Evolutionary conservation across 2,113 vertebrate genomes (phyloP), one percentile per base, ranked within the genome.

Genomic region (Cyprinodon variegatus): DNA sequence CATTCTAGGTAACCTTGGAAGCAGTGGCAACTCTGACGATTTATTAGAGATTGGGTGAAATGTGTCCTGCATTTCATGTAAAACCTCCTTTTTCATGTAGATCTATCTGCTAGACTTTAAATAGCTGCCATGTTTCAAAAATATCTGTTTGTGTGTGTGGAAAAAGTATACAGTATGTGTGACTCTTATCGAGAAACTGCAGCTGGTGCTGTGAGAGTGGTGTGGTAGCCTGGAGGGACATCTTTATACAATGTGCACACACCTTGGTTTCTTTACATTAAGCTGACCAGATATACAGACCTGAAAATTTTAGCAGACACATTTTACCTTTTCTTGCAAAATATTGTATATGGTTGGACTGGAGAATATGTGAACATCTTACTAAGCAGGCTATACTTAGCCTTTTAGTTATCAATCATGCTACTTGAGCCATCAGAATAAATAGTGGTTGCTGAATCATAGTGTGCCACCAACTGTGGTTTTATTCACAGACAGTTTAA

Each of bases 181-280:
- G 57, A 73, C 78, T 86, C 92, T 94, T 94, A 94, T 95, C 93
- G 71, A 86, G 63, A 68, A 62, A 46, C 85, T 83, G 88, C 94
- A 94, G 94, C 92, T 92, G 87, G 85, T 86, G 83, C 72, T 86
- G 79, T 81, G 79, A 70, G 81, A 80, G 86, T 71, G 66, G 72
- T 70, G 63, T 11, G 41, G 78, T 62, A 45, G 76, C 83, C 84
- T 77, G 43, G 17, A 81, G 72, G 83, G 81, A 85, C 73, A 72
- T 67, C 40, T 75, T 80, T 81, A 78, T 76, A 87, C 78, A 70
- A 41, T 64, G 65, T 60, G 64, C 66, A 80, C 69, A 83, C 85
- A 86, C 81, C 83, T 88, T 71, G 67, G 61, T 81, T 88, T 76
- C 59, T 53, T 48, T 63, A 45, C 70, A 74, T 48, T 0, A 43